phyloP scores from a whole-genome alignment of 2,888 invertebrate species.

The Strigamia transsilvanica region DNA sequence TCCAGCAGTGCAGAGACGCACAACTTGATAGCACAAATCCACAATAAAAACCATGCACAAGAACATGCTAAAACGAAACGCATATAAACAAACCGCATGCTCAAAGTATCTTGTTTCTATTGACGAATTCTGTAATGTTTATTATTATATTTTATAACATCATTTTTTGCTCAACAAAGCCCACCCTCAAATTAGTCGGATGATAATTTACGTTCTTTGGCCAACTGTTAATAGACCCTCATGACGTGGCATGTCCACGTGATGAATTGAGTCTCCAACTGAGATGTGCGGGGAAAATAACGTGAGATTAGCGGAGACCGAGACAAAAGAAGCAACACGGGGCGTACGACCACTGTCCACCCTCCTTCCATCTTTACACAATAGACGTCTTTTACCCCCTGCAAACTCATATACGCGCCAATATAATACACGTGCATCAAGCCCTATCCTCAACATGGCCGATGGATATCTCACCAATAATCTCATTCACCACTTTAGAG shows the following conservation, averaged over 20 bases:
- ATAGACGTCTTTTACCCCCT: conserved; percentile 32
- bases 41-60: no score
- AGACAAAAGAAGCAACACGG: conserved; percentile 38
- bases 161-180: background rate
- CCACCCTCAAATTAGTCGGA: conserved; percentile 13
- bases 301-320: conserved; percentile 22
- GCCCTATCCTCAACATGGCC: conserved; percentile 33
- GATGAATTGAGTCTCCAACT: conserved; percentile 34
- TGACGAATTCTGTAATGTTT: background rate
- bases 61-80: no score
- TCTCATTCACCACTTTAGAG: conserved; percentile 7
- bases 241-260: conserved; percentile 38
- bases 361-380: conserved; percentile 27
- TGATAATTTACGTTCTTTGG: conserved; percentile 21
- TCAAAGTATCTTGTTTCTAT: no score
- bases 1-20: no score
- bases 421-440: conserved; percentile 40
- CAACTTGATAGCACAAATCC: no score
- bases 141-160: background rate
- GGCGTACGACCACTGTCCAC: conserved; percentile 37
- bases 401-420: conserved; percentile 25
- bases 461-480: conserved; percentile 16
- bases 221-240: conserved; percentile 28
- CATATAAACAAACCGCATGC: no score
- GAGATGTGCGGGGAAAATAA: conserved; percentile 42